phyloP scores from a whole-genome alignment of 2,888 invertebrate species.

The Agrochola lota region DNA sequence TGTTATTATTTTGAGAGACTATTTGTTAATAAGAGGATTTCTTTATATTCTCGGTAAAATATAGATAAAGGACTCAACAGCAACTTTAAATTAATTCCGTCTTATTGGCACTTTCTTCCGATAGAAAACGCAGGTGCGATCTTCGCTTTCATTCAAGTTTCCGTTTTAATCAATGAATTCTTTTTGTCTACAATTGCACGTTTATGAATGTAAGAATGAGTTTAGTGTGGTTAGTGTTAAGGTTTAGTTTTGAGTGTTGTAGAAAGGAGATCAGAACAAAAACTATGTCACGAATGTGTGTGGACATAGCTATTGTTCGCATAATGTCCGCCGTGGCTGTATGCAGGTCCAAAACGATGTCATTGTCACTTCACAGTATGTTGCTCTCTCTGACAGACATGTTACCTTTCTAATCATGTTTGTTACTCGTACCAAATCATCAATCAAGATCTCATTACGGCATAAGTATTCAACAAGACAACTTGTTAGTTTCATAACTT shows the following conservation, averaged over 20 bases:
- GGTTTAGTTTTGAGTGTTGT: conserved; percentile 47
- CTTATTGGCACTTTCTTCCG: conserved; percentile 30
- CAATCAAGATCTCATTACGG: conserved; percentile 57
- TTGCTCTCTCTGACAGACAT: conserved; percentile 62
- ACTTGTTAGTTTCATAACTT: conserved; percentile 48
- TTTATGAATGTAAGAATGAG: not conserved
- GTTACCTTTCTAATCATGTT: conserved; percentile 68
- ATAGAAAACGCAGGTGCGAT: conserved; percentile 52
- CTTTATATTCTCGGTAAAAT: not conserved
- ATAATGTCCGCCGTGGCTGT: conserved; percentile 58
- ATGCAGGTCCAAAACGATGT: conserved; percentile 68
- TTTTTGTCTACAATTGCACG: conserved; percentile 23
- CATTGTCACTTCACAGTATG: conserved; percentile 69
- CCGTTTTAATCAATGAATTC: conserved; percentile 57
- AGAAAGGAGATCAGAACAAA: conserved; percentile 54
- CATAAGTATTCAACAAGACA: conserved; percentile 33
- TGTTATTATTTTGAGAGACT: not conserved
- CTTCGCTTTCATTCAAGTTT: conserved; percentile 67
- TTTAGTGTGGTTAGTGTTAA: conserved; percentile 25
- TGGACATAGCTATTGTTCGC: conserved; percentile 63
- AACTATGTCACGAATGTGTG: conserved; percentile 63
- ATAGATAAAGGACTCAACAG: not conserved
- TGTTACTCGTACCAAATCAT: conserved; percentile 48
- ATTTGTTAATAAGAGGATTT: not conserved
- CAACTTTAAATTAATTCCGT: conserved; percentile 15